Evolutionary conservation across 2,888 invertebrate genomes (phyloP).

Genomic region (Microchrysa polita): DNA sequence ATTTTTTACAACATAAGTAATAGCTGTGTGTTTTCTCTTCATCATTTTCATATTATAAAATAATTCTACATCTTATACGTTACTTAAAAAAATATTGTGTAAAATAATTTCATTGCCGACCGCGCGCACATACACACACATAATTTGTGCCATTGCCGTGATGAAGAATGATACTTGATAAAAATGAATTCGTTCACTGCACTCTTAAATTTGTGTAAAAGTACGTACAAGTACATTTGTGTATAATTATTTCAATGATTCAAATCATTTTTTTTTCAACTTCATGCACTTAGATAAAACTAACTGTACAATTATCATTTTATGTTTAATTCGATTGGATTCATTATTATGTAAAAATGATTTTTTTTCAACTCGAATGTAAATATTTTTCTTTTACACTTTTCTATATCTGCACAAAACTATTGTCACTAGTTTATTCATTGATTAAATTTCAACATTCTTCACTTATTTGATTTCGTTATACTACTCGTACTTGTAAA

Average conservation of each 20-base stretch:
- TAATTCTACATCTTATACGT: slow-evolving; percentile 5
- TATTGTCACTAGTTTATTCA: slow-evolving; percentile 35
- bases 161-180: neutral
- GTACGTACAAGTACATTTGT: no score
- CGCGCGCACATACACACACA: no score
- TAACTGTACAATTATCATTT: neutral
- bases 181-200: neutral
- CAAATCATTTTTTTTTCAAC: neutral
- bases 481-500: neutral
- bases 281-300: slow-evolving; percentile 1
- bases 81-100: neutral
- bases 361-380: neutral
- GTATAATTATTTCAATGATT: neutral
- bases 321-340: neutral
- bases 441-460: neutral
- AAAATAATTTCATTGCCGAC: neutral
- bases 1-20: neutral
- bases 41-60: no score
- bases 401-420: neutral
- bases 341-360: neutral
- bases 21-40: neutral
- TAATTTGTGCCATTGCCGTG: slow-evolving; percentile 13
- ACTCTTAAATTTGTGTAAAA: neutral
- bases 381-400: neutral
- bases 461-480: neutral